Percentiles rank a stretch among this genome's conserved stretches.
Evolutionary conservation across 2,113 vertebrate species (phyloP).

Genomic region (Dicaeum eximium): DNA sequence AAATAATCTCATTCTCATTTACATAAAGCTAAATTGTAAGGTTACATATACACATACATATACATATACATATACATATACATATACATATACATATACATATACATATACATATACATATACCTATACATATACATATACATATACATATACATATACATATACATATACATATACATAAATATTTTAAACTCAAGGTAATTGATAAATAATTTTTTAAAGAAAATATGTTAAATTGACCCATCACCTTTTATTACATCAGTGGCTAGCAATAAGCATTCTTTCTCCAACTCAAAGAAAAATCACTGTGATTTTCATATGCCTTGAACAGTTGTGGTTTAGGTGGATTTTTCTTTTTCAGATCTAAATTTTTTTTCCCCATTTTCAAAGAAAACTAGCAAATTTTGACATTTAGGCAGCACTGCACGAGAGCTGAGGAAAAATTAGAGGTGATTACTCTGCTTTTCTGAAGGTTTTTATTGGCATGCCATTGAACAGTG

Average conservation of each 20-base stretch:
- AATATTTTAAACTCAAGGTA: background rate
- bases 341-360: background rate
- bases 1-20: background rate
- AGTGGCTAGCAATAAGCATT: background rate
- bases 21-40: background rate
- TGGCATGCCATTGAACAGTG: background rate
- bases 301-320: background rate
- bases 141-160: too few relatives aligned
- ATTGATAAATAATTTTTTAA: background rate
- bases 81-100: too few relatives aligned
- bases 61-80: too few relatives aligned
- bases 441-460: background rate
- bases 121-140: too few relatives aligned
- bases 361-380: background rate
- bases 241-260: background rate
- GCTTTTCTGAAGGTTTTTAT: background rate
- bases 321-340: background rate
- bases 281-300: background rate
- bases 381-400: background rate
- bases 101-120: too few relatives aligned
- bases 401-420: background rate
- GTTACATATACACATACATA: background rate
- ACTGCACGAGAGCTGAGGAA: background rate
- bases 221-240: background rate
- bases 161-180: too few relatives aligned